phyloP scores from a whole-genome alignment of 2,113 vertebrate species.

The Pteruthius melanotis region DNA sequence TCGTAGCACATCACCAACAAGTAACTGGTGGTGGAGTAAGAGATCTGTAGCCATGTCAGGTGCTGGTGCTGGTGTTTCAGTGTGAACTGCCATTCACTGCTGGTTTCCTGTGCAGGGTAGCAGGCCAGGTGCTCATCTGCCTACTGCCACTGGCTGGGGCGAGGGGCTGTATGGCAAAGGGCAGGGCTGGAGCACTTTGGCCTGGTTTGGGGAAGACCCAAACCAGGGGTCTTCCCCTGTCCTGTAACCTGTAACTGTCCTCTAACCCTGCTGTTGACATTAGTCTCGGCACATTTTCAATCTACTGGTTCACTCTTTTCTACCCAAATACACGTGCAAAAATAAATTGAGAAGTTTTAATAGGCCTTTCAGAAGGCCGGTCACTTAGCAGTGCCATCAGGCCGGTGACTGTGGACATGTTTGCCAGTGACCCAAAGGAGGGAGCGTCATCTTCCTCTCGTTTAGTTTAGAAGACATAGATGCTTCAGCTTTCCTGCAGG shows the following conservation, averaged over 20 bases:
- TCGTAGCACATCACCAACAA: neutral
- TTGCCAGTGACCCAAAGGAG: neutral
- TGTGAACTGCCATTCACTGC: neutral
- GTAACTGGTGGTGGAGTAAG: neutral
- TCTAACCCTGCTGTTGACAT: neutral
- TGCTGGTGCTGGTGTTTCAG: neutral
- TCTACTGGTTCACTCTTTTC: neutral
- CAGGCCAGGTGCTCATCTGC: neutral
- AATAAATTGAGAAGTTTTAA: neutral
- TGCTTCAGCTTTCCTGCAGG: neutral
- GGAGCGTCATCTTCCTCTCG: neutral
- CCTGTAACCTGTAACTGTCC: no score
- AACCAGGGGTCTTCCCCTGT: no score
- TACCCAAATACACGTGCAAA: neutral
- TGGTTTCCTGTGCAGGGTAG: neutral
- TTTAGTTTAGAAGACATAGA: neutral
- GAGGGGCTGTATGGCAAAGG: fast-evolving
- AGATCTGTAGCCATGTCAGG: neutral
- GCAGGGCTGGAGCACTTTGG: neutral
- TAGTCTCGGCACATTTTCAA: neutral
- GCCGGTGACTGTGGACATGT: neutral
- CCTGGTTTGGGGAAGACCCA: neutral
- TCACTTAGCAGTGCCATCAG: neutral
- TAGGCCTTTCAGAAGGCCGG: neutral
- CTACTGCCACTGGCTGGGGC: fast-evolving